Percentiles rank a stretch among this genome's conserved stretches.
Conservation (phyloP, 2,113 vertebrate genomes). For the Pyrgilauda ruficollis region DNA sequence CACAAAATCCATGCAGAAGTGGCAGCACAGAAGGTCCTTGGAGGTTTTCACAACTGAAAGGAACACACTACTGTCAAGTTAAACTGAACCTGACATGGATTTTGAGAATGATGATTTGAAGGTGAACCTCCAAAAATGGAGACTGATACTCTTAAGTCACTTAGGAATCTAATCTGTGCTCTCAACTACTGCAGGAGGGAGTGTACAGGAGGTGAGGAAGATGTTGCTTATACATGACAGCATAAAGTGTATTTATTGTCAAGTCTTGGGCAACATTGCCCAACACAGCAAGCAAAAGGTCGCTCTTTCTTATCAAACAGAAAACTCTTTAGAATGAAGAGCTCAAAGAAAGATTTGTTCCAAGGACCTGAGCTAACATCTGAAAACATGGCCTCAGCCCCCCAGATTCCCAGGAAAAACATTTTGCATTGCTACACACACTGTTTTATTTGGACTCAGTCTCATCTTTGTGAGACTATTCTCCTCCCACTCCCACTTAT, state of each 20-base stretch:
- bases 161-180: not conserved
- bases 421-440: not conserved
- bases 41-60: not conserved
- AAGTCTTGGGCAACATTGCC: not conserved
- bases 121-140: not conserved
- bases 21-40: not conserved
- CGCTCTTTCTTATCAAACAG: not conserved
- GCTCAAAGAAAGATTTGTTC: not conserved
- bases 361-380: not conserved
- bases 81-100: not conserved
- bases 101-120: not conserved
- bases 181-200: not conserved
- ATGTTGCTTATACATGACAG: not conserved
- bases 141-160: not conserved
- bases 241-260: not conserved
- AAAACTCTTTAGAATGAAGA: not conserved
- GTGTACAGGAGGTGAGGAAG: not conserved
- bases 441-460: constrained; percentile 11
- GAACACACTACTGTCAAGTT: not conserved
- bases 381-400: not conserved
- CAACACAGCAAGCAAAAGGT: not conserved
- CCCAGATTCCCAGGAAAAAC: not conserved
- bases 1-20: not conserved
- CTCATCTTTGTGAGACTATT: constrained; percentile 4
- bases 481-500: not conserved